Conservation (phyloP, 2,888 invertebrate genomes). For the Leptothorax acervorum region DNA sequence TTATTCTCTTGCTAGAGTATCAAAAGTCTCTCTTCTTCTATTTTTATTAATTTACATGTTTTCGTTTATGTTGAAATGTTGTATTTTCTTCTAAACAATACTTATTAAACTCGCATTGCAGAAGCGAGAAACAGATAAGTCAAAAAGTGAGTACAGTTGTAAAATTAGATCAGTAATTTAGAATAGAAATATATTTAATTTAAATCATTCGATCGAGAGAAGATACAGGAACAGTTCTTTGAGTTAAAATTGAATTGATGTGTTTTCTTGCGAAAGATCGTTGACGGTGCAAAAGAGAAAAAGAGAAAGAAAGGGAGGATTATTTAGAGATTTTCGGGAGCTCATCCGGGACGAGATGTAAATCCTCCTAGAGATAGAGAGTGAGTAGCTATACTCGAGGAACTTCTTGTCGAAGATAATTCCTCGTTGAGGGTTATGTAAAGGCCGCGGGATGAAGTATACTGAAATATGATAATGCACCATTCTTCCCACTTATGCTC, state of each 20-base stretch:
- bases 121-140: background rate
- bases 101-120: background rate
- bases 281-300: background rate
- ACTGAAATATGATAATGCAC: constrained; percentile 58
- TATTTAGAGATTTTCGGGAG: constrained; percentile 36
- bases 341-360: constrained; percentile 52
- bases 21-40: background rate
- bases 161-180: background rate
- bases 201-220: background rate
- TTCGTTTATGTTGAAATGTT: background rate
- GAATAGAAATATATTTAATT: constrained; percentile 1
- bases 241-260: constrained; percentile 1
- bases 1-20: background rate
- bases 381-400: constrained; percentile 20
- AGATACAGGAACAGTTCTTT: background rate
- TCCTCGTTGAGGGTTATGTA: constrained; percentile 51
- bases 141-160: background rate
- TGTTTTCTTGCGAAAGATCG: constrained; percentile 15
- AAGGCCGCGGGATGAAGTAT: background rate
- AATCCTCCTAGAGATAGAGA: constrained; percentile 57
- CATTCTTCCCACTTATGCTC: constrained; percentile 31
- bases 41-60: background rate
- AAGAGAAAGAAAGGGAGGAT: constrained; percentile 19
- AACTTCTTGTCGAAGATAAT: constrained; percentile 62
- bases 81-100: background rate